Percentiles rank a stretch among this genome's conserved stretches.
These are phyloP conservation scores for Drosophila antonietae DNA, from an alignment of 2,888 invertebrate species.

Conservation along the genomic window DNA sequence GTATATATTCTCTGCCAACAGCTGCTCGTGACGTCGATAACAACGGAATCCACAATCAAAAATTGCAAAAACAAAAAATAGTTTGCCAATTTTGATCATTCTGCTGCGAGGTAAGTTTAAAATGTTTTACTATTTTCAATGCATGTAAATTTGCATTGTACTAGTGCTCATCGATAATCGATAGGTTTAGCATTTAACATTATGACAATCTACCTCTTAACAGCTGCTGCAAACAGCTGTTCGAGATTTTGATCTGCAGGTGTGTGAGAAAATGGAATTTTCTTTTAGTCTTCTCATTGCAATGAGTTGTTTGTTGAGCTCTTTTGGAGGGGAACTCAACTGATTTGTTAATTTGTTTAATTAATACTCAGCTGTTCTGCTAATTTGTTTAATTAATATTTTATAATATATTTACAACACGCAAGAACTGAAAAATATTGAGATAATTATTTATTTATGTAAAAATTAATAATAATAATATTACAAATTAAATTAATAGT, in stretches of 20 bases:
- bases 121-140: not conserved
- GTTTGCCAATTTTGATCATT: conserved; percentile 21
- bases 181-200: conserved; percentile 6
- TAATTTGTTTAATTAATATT: not conserved
- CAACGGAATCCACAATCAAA: conserved; percentile 26
- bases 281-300: not conserved
- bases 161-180: conserved; percentile 6
- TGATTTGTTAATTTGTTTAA: not conserved
- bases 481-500: no score
- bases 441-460: no score
- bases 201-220: conserved; percentile 2
- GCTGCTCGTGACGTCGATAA: conserved; percentile 47
- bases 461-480: no score
- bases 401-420: not conserved
- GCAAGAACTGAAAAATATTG: no score
- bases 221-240: conserved; percentile 18
- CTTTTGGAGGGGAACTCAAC: not conserved
- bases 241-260: conserved; percentile 8
- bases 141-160: not conserved
- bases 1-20: conserved; percentile 36
- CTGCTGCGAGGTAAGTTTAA: conserved; percentile 43
- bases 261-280: not conserved
- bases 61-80: conserved; percentile 16
- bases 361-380: not conserved
- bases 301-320: not conserved